These are phyloP conservation scores for Hemichromis elongatus DNA, from an alignment of 2,113 vertebrate genomes.

Conservation along the genomic window DNA sequence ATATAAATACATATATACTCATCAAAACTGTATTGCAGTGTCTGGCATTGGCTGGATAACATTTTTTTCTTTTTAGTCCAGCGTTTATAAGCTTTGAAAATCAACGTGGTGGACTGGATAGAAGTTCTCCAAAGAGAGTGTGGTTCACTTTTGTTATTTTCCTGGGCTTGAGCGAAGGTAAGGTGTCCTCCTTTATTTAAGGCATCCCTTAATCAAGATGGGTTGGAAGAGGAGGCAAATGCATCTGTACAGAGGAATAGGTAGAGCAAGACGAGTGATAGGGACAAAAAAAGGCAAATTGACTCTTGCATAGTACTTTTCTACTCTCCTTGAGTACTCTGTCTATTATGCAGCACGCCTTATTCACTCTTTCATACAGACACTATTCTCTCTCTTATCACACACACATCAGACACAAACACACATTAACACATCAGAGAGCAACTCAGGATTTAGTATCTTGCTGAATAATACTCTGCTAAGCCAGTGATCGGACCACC, in stretches of 20 bases:
- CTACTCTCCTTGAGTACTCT: background rate
- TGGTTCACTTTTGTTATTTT: background rate
- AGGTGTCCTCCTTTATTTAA: background rate
- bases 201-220: background rate
- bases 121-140: background rate
- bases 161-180: background rate
- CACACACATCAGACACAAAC: too few relatives aligned
- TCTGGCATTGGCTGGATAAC: background rate
- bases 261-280: background rate
- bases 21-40: too few relatives aligned
- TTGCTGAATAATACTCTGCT: background rate
- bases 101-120: background rate
- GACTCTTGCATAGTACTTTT: too few relatives aligned
- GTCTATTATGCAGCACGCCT: background rate
- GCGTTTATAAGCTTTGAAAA: background rate
- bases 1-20: too few relatives aligned
- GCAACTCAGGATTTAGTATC: background rate
- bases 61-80: background rate
- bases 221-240: conserved; percentile 9
- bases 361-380: background rate
- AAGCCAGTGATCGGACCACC: background rate
- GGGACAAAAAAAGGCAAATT: too few relatives aligned
- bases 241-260: conserved; percentile 23
- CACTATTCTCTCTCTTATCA: too few relatives aligned
- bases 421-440: background rate